Evolutionary conservation across 64 coral and sea anemone genomes (phyloP).

Genomic region (Montipora foliosa): DNA sequence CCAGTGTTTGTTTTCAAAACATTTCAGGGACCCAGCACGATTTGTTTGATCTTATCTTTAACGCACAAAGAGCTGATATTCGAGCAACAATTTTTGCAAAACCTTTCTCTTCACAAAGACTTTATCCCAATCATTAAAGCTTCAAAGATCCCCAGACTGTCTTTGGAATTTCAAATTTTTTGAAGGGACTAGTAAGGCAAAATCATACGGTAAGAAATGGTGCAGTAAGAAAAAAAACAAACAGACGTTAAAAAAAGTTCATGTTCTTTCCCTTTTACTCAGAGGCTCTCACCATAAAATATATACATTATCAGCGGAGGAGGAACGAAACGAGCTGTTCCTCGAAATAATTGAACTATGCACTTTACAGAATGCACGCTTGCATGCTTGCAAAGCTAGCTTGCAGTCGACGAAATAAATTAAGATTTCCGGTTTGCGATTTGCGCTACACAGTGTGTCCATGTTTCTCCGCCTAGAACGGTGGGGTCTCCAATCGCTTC

Average conservation of each 20-base stretch:
- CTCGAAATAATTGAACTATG: slow-evolving; percentile 44
- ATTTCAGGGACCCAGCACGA: neutral
- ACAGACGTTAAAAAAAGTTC: neutral
- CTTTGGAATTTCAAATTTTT: neutral
- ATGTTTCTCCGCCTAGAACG: neutral
- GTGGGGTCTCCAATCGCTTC: neutral
- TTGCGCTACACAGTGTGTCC: neutral
- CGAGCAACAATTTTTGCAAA: neutral
- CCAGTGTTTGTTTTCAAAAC: slow-evolving; percentile 41
- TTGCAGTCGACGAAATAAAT: slow-evolving; percentile 54
- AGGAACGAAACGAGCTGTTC: neutral
- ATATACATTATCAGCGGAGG: slow-evolving; percentile 15
- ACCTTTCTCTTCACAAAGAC: neutral
- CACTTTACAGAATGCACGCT: slow-evolving; percentile 49
- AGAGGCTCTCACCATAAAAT: slow-evolving; percentile 47
- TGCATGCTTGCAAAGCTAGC: neutral
- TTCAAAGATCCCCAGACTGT: neutral
- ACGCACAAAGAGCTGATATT: neutral
- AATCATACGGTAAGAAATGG: neutral
- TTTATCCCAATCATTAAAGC: neutral
- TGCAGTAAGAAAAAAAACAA: neutral
- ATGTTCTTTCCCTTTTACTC: slow-evolving; percentile 6
- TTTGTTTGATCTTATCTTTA: neutral
- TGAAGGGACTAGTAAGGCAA: too few species aligned
- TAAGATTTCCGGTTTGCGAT: slow-evolving; percentile 41